These are phyloP conservation scores for Thaumetopoea pityocampa DNA, from an alignment of 1,140 invertebrate genomes.

Conservation along the genomic window DNA sequence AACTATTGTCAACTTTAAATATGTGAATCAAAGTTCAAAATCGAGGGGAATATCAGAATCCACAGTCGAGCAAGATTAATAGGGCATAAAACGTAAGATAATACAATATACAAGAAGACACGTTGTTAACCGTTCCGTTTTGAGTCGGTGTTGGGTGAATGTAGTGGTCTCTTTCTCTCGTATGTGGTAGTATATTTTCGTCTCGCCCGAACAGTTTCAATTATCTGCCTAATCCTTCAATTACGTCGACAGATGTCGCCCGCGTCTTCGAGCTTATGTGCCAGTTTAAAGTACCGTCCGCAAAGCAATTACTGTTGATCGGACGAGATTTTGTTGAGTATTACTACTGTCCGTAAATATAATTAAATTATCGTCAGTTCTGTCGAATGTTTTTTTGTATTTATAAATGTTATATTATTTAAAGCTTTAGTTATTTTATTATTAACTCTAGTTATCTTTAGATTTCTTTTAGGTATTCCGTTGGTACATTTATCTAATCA, in stretches of 20 bases:
- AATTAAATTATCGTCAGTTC: conserved; percentile 23
- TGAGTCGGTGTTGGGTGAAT: conserved; percentile 39
- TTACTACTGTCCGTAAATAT: conserved; percentile 16
- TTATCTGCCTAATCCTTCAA: conserved; percentile 75
- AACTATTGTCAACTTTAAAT: conserved; percentile 30
- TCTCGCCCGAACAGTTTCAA: conserved; percentile 65
- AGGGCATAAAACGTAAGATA: conserved; percentile 73
- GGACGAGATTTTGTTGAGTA: conserved; percentile 28
- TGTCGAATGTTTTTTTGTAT: conserved; percentile 13
- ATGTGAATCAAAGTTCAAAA: conserved; percentile 24
- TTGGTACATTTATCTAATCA: too few species aligned
- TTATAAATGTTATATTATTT: too few species aligned
- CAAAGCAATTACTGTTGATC: conserved; percentile 65
- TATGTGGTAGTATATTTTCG: conserved; percentile 7
- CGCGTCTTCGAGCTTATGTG: conserved; percentile 71
- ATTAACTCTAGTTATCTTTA: neutral
- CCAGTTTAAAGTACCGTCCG: conserved; percentile 71
- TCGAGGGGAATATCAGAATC: conserved; percentile 24
- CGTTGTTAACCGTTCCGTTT: conserved; percentile 70
- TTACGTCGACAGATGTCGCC: conserved; percentile 73
- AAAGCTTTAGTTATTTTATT: conserved; percentile 10
- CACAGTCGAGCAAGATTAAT: conserved; percentile 65
- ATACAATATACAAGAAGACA: conserved; percentile 75
- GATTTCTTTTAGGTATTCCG: too few species aligned
- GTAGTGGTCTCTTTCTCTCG: conserved; percentile 37